These are phyloP conservation scores for Cheilosia grossa DNA, from an alignment of 2,888 invertebrate genomes.

Conservation along the genomic window DNA sequence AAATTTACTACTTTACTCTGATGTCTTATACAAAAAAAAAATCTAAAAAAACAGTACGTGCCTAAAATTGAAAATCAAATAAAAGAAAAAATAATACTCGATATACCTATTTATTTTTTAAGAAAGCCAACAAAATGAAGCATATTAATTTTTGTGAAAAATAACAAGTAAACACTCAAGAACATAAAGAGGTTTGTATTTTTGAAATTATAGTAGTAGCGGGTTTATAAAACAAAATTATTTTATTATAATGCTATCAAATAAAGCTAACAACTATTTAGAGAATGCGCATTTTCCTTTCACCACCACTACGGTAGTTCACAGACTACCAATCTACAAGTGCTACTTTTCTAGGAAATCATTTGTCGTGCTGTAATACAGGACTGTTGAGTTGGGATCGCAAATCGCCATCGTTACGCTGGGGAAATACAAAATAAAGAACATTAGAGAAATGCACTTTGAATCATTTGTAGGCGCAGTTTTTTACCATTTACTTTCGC, in stretches of 20 bases:
- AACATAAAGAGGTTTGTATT: slow-evolving; percentile 68
- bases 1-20: slow-evolving; percentile 22
- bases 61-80: slow-evolving; percentile 50
- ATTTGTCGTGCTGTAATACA: slow-evolving; percentile 83
- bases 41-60: slow-evolving; percentile 62
- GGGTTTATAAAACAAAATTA: slow-evolving; percentile 29
- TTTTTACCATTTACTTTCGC: slow-evolving; percentile 20
- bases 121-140: slow-evolving; percentile 18
- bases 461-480: not conserved
- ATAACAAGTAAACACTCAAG: slow-evolving; percentile 50
- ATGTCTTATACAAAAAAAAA: slow-evolving; percentile 16
- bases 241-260: slow-evolving; percentile 63
- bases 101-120: slow-evolving; percentile 46
- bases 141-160: slow-evolving; percentile 21
- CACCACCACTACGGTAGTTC: slow-evolving; percentile 1
- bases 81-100: slow-evolving; percentile 9
- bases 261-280: slow-evolving; percentile 51
- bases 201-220: slow-evolving; percentile 45
- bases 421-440: not conserved
- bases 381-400: slow-evolving; percentile 83
- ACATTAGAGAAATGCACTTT: not conserved
- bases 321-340: slow-evolving; percentile 7
- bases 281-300: slow-evolving; percentile 1
- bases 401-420: slow-evolving; percentile 81
- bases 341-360: slow-evolving; percentile 75